These are phyloP conservation scores for Heterodera schachtii DNA, from an alignment of 1,140 invertebrate species.

Conservation along the genomic window DNA sequence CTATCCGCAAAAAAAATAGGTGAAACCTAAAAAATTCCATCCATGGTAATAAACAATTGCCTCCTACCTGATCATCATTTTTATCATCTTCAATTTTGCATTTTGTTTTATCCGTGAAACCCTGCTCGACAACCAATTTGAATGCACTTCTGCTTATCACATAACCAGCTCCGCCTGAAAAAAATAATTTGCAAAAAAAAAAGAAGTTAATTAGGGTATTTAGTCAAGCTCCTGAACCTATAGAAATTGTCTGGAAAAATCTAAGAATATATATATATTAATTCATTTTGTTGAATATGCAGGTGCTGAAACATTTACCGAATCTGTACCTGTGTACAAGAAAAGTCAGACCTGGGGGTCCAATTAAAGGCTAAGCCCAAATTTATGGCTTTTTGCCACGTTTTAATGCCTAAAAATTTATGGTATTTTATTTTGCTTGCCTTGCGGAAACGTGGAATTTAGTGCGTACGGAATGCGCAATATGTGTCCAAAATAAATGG, in stretches of 20 bases:
- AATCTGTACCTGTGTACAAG: no score
- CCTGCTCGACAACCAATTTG: conserved; percentile 47
- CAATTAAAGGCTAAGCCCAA: no score
- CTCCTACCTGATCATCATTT: conserved; percentile 89
- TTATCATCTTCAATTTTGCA: conserved; percentile 77
- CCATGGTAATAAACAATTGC: no score
- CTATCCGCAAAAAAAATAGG: no score
- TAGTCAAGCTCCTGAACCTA: no score
- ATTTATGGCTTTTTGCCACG: no score
- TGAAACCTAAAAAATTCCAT: no score
- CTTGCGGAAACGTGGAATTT: background rate
- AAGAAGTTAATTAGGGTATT: conserved; percentile 75
- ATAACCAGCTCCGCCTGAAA: conserved; percentile 72
- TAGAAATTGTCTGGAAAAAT: no score
- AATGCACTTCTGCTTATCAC: conserved; percentile 64
- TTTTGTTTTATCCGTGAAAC: conserved; percentile 73
- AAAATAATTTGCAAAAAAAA: conserved; percentile 71
- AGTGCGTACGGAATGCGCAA: conserved; percentile 33
- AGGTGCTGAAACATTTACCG: no score
- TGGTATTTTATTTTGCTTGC: background rate
- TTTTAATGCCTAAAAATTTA: background rate
- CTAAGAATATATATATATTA: background rate
- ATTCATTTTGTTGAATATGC: background rate
- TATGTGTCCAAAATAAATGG: conserved; percentile 63
- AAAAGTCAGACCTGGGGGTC: no score